These are phyloP conservation scores for Xylocopa sonorina DNA, from an alignment of 1,140 invertebrate species.

Conservation along the genomic window DNA sequence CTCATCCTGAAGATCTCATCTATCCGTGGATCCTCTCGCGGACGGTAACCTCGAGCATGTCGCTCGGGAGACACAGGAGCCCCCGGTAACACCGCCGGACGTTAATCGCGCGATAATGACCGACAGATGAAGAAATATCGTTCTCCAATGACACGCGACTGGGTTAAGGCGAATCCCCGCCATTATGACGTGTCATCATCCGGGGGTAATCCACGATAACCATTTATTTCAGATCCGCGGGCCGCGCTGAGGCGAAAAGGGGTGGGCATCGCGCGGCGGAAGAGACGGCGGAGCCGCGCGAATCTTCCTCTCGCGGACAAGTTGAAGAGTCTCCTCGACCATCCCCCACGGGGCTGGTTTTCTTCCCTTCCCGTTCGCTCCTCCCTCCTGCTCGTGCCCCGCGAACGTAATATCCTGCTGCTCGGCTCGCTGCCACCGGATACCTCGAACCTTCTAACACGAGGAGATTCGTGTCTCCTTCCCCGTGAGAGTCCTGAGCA, in stretches of 20 bases:
- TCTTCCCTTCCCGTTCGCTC: constrained; percentile 29
- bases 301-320: constrained; percentile 65
- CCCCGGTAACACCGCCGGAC: background rate
- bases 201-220: constrained; percentile 54
- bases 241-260: too few species aligned
- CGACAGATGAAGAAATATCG: constrained; percentile 49
- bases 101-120: constrained; percentile 51
- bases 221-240: constrained; percentile 60
- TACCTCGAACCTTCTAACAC: constrained; percentile 55
- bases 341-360: background rate
- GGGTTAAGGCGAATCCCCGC: constrained; percentile 51
- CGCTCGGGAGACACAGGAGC: background rate
- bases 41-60: background rate
- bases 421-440: constrained; percentile 43
- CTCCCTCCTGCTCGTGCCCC: constrained; percentile 50
- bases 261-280: too few species aligned
- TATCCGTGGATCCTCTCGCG: background rate
- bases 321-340: constrained; percentile 61
- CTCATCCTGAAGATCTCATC: too few species aligned
- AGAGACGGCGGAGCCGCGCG: constrained; percentile 39
- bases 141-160: constrained; percentile 40
- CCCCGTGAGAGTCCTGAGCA: constrained; percentile 7
- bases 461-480: constrained; percentile 45
- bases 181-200: constrained; percentile 58
- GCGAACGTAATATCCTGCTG: constrained; percentile 71